Evolutionary conservation across 2,888 invertebrate species (phyloP), one percentile per base, ranked within the genome.

Genomic region (Lasioglossum marginatum): DNA sequence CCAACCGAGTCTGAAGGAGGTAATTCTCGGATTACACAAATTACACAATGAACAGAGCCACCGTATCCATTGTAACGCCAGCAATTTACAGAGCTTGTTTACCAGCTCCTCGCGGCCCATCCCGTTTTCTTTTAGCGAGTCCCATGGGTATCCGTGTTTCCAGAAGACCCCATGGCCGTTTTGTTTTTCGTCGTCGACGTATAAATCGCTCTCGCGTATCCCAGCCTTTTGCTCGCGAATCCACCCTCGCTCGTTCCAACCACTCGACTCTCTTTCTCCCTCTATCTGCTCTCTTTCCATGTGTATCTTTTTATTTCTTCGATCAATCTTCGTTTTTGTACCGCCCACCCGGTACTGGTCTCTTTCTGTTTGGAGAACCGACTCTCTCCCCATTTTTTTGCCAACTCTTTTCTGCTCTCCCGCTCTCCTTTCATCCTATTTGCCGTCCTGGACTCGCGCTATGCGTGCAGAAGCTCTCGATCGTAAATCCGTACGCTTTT

Each of bases 261-360:
- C 71, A 34, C 66, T 74, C 57, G 40, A 37, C 27, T 45, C 73
- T 52, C 48, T 31, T 45, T 48, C 48, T 48, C 48, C 23, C 19
- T 57, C 31, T 27, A 8, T 8, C 19, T 23, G n/a, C 52, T 52
- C 52, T 52, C 10, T 52, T 23, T 23, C 23, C 19, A 52, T 52
- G 45, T 45, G 40, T 60, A 40, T 68, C 74, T 73, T 84, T 84
- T 84, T 84, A 84, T 82, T 84, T 60, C 83, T 84, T 70, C 83
- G 83, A 82, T 82, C 83, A 77, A 84, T 84, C 83, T 84, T 84
- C 57, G 77, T 84, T 84, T 82, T 84, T 84, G 52, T 71, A 27
- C 40, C 57, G n/a, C 66, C 57, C 43, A 60, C 31, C 31, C 71
- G 16, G 43, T 43, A 34, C 72, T 19, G 31, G 77, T 63, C 63